A percentile compares a stretch with the other conserved stretches of the same genome.
Conservation (phyloP, 1,140 invertebrate genomes). For the Tetragnatha versicolor region DNA sequence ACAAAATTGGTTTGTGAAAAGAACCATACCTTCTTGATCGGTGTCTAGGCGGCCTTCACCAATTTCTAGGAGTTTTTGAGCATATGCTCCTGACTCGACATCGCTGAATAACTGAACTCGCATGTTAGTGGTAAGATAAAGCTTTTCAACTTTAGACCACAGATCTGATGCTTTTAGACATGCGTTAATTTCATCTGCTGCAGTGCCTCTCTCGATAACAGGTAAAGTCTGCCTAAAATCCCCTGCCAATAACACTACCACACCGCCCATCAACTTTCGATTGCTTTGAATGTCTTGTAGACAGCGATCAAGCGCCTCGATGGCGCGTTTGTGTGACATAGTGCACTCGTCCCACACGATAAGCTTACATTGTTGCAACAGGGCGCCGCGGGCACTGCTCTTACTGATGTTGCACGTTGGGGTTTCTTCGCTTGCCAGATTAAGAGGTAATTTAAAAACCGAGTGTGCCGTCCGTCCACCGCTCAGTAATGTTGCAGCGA, state of each 20-base stretch:
- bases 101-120: slow-evolving; percentile 37
- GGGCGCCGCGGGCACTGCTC: slow-evolving; percentile 55
- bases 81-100: slow-evolving; percentile 26
- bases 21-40: not conserved
- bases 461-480: slow-evolving; percentile 55
- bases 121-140: slow-evolving; percentile 57
- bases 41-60: slow-evolving; percentile 53
- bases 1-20: slow-evolving; percentile 6
- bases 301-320: slow-evolving; percentile 63
- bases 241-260: slow-evolving; percentile 62
- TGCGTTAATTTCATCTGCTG: slow-evolving; percentile 65
- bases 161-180: slow-evolving; percentile 61
- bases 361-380: slow-evolving; percentile 59
- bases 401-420: slow-evolving; percentile 59
- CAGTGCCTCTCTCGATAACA: slow-evolving; percentile 64
- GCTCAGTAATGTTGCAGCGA: not conserved
- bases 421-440: slow-evolving; percentile 47
- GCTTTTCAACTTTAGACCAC: slow-evolving; percentile 58
- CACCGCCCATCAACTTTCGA: no score
- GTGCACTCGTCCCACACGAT: slow-evolving; percentile 64
- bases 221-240: slow-evolving; percentile 68
- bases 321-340: slow-evolving; percentile 63
- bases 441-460: slow-evolving; percentile 57
- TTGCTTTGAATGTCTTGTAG: slow-evolving; percentile 60
- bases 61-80: slow-evolving; percentile 54